These are phyloP conservation scores for Listronotus oregonensis DNA, from an alignment of 1,140 invertebrate species.

Conservation along the genomic window DNA sequence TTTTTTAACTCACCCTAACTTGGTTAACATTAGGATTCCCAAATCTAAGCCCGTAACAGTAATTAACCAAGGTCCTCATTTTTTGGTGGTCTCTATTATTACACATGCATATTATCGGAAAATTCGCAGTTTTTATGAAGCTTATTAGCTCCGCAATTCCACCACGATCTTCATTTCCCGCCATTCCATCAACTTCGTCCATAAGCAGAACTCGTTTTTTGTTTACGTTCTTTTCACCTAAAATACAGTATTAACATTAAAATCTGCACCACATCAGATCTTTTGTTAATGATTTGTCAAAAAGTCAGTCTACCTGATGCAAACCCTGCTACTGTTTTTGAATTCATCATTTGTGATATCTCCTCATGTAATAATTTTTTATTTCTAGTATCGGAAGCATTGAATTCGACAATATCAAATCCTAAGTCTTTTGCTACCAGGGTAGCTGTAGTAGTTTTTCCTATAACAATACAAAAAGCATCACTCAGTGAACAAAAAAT, in stretches of 20 bases:
- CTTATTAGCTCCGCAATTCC: slow-evolving; percentile 93
- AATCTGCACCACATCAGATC: too few species aligned
- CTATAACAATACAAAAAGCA: slow-evolving; percentile 55
- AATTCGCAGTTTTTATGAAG: slow-evolving; percentile 87
- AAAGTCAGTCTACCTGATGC: slow-evolving; percentile 34
- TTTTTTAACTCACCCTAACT: slow-evolving; percentile 72
- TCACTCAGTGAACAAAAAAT: neutral
- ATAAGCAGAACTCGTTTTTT: slow-evolving; percentile 92
- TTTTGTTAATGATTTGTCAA: too few species aligned
- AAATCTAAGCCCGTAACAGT: slow-evolving; percentile 93
- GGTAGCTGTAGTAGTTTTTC: slow-evolving; percentile 88
- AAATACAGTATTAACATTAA: neutral
- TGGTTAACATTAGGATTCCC: slow-evolving; percentile 83
- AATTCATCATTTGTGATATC: slow-evolving; percentile 77
- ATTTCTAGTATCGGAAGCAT: slow-evolving; percentile 95
- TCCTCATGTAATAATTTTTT: slow-evolving; percentile 86
- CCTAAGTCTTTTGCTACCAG: slow-evolving; percentile 84
- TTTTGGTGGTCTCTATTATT: slow-evolving; percentile 95
- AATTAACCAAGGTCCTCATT: slow-evolving; percentile 90
- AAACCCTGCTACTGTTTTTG: slow-evolving; percentile 60
- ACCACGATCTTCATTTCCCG: slow-evolving; percentile 97
- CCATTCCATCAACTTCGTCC: slow-evolving; percentile 99
- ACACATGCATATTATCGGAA: slow-evolving; percentile 98
- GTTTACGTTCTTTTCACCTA: slow-evolving; percentile 37
- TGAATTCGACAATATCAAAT: slow-evolving; percentile 92